These are phyloP conservation scores for Patagioenas fasciata DNA, from an alignment of 2,113 vertebrate species.

Conservation along the genomic window DNA sequence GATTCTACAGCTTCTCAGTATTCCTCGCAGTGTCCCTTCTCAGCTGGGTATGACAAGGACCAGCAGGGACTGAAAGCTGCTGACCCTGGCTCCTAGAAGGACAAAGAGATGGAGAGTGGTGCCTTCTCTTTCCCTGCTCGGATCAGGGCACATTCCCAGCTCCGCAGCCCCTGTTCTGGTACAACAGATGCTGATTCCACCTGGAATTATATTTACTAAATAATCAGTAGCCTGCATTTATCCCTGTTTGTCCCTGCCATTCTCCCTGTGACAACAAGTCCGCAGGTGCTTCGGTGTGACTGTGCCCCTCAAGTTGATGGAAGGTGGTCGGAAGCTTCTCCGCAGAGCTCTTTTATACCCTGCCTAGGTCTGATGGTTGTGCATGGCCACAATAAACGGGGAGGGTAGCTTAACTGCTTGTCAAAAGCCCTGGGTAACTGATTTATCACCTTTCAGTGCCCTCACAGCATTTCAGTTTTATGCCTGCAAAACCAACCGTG, in stretches of 20 bases:
- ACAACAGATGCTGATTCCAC: too few relatives aligned
- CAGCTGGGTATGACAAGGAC: not conserved
- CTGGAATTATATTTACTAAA: not conserved
- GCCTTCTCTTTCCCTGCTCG: not conserved
- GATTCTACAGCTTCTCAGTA: not conserved
- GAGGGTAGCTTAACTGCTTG: not conserved
- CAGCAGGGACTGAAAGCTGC: not conserved
- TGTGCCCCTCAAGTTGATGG: not conserved
- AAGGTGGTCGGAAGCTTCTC: not conserved
- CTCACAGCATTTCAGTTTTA: too few relatives aligned
- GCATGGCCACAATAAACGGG: not conserved
- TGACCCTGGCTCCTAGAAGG: not conserved
- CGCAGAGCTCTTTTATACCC: not conserved
- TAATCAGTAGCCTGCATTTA: not conserved
- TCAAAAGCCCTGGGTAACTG: too few relatives aligned
- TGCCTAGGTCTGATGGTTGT: not conserved
- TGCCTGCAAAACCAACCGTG: too few relatives aligned
- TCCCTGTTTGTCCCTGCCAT: not conserved
- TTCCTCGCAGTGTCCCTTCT: not conserved
- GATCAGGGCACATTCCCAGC: not conserved
- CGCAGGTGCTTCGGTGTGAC: not conserved
- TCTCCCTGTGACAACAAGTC: accelerated
- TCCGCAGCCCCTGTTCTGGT: not conserved
- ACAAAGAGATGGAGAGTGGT: not conserved
- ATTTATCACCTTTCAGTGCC: too few relatives aligned